Evolutionary conservation across 2,888 invertebrate species (phyloP).

Genomic region (Hyposoter didymator): DNA sequence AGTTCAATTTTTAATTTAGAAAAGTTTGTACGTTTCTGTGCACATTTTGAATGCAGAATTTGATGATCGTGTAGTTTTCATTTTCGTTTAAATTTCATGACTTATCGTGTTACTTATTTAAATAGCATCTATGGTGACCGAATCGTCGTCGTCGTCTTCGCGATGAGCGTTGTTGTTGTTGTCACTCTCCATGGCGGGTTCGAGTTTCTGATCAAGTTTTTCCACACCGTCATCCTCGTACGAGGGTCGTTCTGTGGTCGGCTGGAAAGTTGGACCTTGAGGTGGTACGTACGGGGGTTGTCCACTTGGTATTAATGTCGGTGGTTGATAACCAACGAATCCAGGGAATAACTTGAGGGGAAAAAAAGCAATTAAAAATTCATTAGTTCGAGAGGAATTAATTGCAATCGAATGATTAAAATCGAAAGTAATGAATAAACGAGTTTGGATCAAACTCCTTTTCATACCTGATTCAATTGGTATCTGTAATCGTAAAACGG

Average conservation of each 20-base stretch:
- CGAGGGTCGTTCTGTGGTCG: slow-evolving; percentile 57
- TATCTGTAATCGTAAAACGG: slow-evolving; percentile 74
- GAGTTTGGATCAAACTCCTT: neutral
- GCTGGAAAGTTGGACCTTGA: slow-evolving; percentile 42
- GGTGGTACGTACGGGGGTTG: slow-evolving; percentile 61
- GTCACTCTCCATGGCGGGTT: slow-evolving; percentile 64
- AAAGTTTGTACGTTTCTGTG: neutral
- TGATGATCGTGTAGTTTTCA: neutral
- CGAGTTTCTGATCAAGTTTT: slow-evolving; percentile 75
- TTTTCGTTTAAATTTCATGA: neutral
- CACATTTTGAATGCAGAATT: neutral
- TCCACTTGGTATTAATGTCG: slow-evolving; percentile 45
- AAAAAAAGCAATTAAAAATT: neutral
- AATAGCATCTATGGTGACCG: slow-evolving; percentile 73
- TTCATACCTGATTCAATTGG: slow-evolving; percentile 73
- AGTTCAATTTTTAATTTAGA: neutral
- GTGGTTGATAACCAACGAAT: slow-evolving; percentile 47
- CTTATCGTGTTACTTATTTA: slow-evolving; percentile 33
- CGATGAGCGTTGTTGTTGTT: slow-evolving; percentile 39
- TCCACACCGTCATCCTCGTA: slow-evolving; percentile 73
- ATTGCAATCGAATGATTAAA: neutral
- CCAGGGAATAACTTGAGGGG: slow-evolving; percentile 52
- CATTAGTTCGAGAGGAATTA: neutral
- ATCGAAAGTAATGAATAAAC: neutral
- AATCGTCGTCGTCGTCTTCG: slow-evolving; percentile 70